These are phyloP conservation scores for Rhinoderma darwinii DNA, from an alignment of 2,113 vertebrate species.

Conservation along the genomic window DNA sequence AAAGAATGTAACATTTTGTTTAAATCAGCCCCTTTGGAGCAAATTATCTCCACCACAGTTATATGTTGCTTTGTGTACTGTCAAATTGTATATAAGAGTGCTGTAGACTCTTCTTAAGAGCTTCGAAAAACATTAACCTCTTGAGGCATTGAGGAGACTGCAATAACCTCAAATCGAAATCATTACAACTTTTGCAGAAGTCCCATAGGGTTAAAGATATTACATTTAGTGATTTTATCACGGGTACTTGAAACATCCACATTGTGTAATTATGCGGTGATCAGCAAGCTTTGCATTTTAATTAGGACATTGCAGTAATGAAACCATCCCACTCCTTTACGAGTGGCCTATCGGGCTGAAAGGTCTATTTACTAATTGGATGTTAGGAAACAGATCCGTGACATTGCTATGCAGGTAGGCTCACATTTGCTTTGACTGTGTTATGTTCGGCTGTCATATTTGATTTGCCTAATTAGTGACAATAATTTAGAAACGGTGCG, in stretches of 20 bases:
- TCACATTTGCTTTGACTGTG: constrained; percentile 65
- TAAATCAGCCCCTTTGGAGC: constrained; percentile 65
- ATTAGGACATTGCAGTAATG: constrained; percentile 74
- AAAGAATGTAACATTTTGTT: constrained; percentile 60
- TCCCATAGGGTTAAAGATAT: constrained; percentile 63
- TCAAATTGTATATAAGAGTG: constrained; percentile 59
- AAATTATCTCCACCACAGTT: constrained; percentile 69
- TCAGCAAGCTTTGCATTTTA: constrained; percentile 81
- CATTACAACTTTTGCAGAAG: not conserved
- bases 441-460: constrained; percentile 69
- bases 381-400: constrained; percentile 74
- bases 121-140: constrained; percentile 27
- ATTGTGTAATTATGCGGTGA: constrained; percentile 78
- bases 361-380: constrained; percentile 76
- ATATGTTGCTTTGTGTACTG: constrained; percentile 61
- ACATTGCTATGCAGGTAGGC: constrained; percentile 68
- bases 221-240: constrained; percentile 62
- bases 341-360: constrained; percentile 66
- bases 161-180: not conserved
- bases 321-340: constrained; percentile 67
- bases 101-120: constrained; percentile 65
- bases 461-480: constrained; percentile 77
- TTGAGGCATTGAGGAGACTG: not conserved
- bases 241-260: constrained; percentile 67
- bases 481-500: constrained; percentile 75